These are phyloP conservation scores for Pseudomyrmex sp. DNA, from an alignment of 1,140 invertebrate species.

Conservation along the genomic window DNA sequence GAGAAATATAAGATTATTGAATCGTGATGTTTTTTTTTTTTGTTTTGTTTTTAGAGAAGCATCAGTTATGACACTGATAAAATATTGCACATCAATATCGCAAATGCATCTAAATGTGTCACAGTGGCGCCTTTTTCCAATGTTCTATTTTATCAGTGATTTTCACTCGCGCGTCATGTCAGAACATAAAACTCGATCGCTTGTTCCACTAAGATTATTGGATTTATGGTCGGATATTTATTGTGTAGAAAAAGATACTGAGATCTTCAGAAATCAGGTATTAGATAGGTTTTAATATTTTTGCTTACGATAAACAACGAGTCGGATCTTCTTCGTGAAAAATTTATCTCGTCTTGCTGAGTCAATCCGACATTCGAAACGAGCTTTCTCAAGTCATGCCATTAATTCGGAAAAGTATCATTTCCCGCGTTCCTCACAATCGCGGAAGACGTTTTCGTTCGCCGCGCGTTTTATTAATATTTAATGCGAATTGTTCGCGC, in stretches of 20 bases:
- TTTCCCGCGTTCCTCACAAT: slow-evolving; percentile 26
- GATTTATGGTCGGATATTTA: slow-evolving; percentile 52
- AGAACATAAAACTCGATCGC: slow-evolving; percentile 65
- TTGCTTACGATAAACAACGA: not conserved
- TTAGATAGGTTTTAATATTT: slow-evolving; percentile 35
- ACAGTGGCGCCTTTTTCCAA: slow-evolving; percentile 24
- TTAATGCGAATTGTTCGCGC: slow-evolving; percentile 57
- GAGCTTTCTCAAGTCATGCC: slow-evolving; percentile 5
- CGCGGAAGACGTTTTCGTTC: slow-evolving; percentile 28
- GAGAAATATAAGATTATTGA: not conserved
- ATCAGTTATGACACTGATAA: not conserved
- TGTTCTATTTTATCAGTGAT: slow-evolving; percentile 58
- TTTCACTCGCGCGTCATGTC: slow-evolving; percentile 46
- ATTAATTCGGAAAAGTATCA: slow-evolving; percentile 46
- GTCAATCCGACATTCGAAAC: slow-evolving; percentile 25
- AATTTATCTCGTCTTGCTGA: slow-evolving; percentile 24
- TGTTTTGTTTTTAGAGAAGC: no score
- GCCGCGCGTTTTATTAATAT: slow-evolving; percentile 65
- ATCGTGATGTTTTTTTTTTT: not conserved
- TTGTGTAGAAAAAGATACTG: slow-evolving; percentile 46
- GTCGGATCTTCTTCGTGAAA: not conserved
- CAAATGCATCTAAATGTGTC: not conserved
- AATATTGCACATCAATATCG: not conserved
- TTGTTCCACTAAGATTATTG: slow-evolving; percentile 61
- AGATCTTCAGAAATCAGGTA: slow-evolving; percentile 6